Evolutionary conservation across 2,113 vertebrate species (phyloP).

Genomic region (Emydura subglobosa): DNA sequence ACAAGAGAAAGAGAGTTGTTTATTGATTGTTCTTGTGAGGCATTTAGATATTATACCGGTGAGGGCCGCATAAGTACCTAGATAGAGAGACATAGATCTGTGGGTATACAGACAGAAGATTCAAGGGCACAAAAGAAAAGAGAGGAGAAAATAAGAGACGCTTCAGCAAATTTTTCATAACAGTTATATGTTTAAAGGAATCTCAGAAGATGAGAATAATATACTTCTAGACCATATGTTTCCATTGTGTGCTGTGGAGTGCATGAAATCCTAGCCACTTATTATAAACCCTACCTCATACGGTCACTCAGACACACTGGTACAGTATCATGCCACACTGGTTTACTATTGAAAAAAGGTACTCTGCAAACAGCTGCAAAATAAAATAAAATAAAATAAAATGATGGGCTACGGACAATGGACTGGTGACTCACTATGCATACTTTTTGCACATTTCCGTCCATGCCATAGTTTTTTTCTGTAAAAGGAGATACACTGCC

Average conservation of each 20-base stretch:
- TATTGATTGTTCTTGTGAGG: background rate
- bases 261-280: background rate
- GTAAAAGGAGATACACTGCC: background rate
- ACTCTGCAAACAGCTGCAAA: background rate
- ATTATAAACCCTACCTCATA: background rate
- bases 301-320: background rate
- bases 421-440: accelerated
- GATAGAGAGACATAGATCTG: background rate
- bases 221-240: background rate
- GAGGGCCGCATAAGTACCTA: background rate
- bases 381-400: background rate
- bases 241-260: background rate
- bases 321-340: background rate
- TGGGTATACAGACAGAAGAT: background rate
- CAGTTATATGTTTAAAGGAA: background rate
- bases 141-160: background rate
- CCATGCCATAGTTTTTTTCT: background rate
- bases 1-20: background rate
- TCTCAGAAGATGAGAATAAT: background rate
- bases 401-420: background rate
- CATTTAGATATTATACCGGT: background rate
- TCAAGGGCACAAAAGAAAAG: slow-evolving; percentile 5
- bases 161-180: slow-evolving; percentile 23
- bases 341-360: slow-evolving; percentile 12
- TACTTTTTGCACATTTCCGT: background rate